Conservation (phyloP, 1,140 invertebrate genomes). For the Chymomyza costata region DNA sequence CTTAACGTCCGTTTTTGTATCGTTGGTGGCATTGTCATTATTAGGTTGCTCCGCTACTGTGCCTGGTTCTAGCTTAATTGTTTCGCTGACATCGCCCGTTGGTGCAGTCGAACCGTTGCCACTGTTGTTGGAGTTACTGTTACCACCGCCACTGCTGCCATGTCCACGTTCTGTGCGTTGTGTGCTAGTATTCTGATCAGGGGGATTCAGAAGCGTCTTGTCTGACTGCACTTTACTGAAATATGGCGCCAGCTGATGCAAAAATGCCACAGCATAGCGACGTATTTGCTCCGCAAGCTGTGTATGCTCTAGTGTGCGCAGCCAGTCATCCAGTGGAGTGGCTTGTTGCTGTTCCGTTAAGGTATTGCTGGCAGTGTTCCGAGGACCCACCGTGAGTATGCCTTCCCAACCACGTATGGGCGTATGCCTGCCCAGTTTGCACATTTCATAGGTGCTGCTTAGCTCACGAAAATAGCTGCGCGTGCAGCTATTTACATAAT, state of each 20-base stretch:
- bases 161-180: constrained; percentile 34
- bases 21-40: constrained; percentile 39
- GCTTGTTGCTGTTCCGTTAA: constrained; percentile 2
- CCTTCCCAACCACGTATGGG: constrained; percentile 93
- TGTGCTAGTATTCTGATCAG: constrained; percentile 51
- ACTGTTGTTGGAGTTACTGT: constrained; percentile 38
- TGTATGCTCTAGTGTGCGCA: constrained; percentile 87
- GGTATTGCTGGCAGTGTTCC: background rate
- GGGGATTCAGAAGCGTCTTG: constrained; percentile 85
- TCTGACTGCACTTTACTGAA: constrained; percentile 88
- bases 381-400: constrained; percentile 86
- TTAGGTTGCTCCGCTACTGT: constrained; percentile 33
- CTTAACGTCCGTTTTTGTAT: constrained; percentile 64
- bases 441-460: constrained; percentile 94
- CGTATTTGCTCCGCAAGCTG: constrained; percentile 87
- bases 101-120: background rate
- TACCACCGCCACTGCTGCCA: constrained; percentile 39
- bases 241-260: constrained; percentile 88
- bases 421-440: constrained; percentile 91
- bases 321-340: constrained; percentile 89
- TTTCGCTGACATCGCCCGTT: constrained; percentile 21
- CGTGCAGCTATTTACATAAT: constrained; percentile 86
- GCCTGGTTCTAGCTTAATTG: constrained; percentile 48
- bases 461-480: constrained; percentile 94
- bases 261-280: constrained; percentile 87